Conservation (phyloP, 2,797 vertebrate species). For the Anguilla pacifica region DNA sequence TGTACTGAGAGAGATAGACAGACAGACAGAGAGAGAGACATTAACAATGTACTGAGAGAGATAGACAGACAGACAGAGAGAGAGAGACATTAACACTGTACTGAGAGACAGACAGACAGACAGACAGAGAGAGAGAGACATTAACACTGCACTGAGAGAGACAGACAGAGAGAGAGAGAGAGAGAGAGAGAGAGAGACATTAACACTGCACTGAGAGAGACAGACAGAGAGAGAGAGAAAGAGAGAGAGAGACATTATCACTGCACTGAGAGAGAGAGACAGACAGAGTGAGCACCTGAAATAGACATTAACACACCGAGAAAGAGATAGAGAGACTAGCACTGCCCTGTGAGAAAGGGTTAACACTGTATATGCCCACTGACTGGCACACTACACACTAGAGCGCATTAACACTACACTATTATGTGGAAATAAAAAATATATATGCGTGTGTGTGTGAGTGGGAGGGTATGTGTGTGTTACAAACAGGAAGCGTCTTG, state of each 20-base stretch:
- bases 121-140: not conserved
- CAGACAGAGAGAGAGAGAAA: too few relatives aligned
- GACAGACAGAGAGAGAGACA: not conserved
- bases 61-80: not conserved
- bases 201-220: too few relatives aligned
- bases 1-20: not conserved
- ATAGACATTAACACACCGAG: too few relatives aligned
- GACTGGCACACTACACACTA: not conserved
- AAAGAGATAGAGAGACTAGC: not conserved
- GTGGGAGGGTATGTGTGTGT: conserved; percentile 11
- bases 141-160: not conserved
- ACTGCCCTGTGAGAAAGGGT: not conserved
- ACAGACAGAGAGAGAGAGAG: not conserved
- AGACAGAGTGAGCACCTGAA: too few relatives aligned
- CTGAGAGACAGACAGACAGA: too few relatives aligned
- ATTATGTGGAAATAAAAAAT: not conserved
- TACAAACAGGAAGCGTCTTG: conserved; percentile 61
- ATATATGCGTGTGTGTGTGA: not conserved
- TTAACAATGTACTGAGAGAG: not conserved
- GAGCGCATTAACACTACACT: not conserved
- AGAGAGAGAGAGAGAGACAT: too few relatives aligned
- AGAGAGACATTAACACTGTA: too few relatives aligned
- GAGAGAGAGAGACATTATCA: too few relatives aligned
- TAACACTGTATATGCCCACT: not conserved
- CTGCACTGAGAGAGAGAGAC: too few relatives aligned